phyloP scores from a whole-genome alignment of 1,140 invertebrate genomes.

The Sycophila sp. region DNA sequence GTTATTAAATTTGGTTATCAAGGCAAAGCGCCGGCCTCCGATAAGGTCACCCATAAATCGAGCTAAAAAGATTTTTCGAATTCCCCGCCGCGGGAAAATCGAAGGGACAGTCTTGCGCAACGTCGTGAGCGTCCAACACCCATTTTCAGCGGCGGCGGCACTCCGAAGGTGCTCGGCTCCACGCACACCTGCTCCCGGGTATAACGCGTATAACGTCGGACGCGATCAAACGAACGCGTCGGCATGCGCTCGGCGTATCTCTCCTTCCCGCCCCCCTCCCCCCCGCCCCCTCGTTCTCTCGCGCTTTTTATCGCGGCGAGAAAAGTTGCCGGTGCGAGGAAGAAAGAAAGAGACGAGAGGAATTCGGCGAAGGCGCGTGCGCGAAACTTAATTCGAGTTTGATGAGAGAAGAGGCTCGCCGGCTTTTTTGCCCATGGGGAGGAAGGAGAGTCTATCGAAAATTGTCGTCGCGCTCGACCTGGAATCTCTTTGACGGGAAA shows the following conservation, averaged over 20 bases:
- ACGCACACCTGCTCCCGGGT: not conserved
- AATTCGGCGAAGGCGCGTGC: conserved; percentile 7
- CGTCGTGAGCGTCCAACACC: not conserved
- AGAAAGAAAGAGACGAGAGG: not conserved
- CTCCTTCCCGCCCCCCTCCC: not conserved
- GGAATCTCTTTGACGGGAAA: conserved; percentile 8
- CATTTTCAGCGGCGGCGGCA: not conserved
- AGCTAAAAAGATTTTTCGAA: conserved; percentile 22
- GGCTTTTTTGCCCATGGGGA: conserved; percentile 1
- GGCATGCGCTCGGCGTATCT: conserved; percentile 22
- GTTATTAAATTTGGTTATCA: conserved; percentile 35
- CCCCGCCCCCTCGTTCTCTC: conserved; percentile 4
- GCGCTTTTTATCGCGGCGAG: not conserved
- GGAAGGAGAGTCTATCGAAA: conserved; percentile 18
- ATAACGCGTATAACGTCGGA: not conserved
- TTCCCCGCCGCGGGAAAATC: conserved; percentile 2
- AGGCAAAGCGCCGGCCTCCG: not conserved
- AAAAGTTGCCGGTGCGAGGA: conserved; percentile 10
- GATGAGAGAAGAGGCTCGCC: too few relatives aligned
- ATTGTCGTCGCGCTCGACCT: conserved; percentile 2
- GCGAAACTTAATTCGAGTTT: conserved; percentile 20
- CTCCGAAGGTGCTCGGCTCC: not conserved
- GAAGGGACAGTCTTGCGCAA: conserved; percentile 9
- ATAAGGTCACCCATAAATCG: conserved; percentile 28
- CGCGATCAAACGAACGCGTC: conserved; percentile 18